Conservation (phyloP, 2,888 invertebrate genomes). For the Caenorhabditis sp. region DNA sequence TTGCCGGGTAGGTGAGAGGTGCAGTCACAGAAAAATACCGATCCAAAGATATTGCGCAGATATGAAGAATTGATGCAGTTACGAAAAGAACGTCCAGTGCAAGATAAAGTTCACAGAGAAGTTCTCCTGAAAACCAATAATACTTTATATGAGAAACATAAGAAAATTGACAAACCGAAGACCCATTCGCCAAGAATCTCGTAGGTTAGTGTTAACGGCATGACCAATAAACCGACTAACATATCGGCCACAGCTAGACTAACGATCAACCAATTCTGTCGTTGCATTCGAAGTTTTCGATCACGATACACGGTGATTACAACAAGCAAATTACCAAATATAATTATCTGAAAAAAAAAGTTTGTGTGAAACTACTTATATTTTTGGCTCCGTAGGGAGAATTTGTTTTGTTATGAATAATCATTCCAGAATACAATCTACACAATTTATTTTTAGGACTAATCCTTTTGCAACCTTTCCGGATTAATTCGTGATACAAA, state of each 20-base stretch:
- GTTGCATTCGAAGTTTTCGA: slow-evolving; percentile 69
- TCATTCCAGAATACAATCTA: too few species aligned
- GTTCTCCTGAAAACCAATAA: slow-evolving; percentile 53
- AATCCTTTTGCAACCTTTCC: too few species aligned
- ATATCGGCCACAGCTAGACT: slow-evolving; percentile 71
- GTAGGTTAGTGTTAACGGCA: slow-evolving; percentile 74
- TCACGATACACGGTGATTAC: slow-evolving; percentile 69
- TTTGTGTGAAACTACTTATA: slow-evolving; percentile 3
- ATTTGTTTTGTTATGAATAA: too few species aligned
- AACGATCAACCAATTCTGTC: slow-evolving; percentile 74
- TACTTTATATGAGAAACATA: not conserved
- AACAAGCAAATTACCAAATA: slow-evolving; percentile 68
- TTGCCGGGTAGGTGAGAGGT: slow-evolving; percentile 67
- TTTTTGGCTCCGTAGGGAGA: too few species aligned
- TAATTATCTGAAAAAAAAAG: slow-evolving; percentile 62
- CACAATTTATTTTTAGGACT: too few species aligned
- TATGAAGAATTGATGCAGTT: slow-evolving; percentile 74
- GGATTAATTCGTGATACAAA: too few species aligned
- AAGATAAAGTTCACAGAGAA: slow-evolving; percentile 74
- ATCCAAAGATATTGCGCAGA: slow-evolving; percentile 70
- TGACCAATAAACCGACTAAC: slow-evolving; percentile 72
- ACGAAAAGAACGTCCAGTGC: slow-evolving; percentile 74
- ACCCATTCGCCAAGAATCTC: slow-evolving; percentile 74
- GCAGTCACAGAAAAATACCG: slow-evolving; percentile 69
- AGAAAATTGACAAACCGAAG: slow-evolving; percentile 69